Percentiles rank a stretch among this genome's conserved stretches.
These are phyloP conservation scores for Hyperoodon ampullatus DNA, from an alignment of 2,113 vertebrate species.

Conservation along the genomic window DNA sequence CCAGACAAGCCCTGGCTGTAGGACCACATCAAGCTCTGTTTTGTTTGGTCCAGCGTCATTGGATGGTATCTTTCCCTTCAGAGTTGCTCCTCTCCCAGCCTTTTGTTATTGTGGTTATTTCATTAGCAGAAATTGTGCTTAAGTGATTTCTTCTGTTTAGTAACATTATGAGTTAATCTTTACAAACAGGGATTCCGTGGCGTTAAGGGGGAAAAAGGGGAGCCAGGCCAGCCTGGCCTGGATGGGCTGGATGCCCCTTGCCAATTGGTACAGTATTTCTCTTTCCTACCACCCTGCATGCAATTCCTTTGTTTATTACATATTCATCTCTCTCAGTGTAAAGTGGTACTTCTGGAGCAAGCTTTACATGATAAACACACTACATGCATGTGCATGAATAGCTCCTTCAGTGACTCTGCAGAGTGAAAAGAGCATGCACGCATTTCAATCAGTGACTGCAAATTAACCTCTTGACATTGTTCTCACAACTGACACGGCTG, in stretches of 20 bases:
- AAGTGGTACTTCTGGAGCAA: constrained; percentile 80
- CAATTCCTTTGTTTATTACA: constrained; percentile 83
- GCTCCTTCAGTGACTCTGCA: constrained; percentile 70
- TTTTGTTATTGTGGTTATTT: constrained; percentile 71
- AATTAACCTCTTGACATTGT: constrained; percentile 70
- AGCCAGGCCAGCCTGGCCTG: constrained; percentile 99
- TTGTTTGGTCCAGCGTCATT: rapidly evolving
- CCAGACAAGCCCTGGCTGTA: not conserved
- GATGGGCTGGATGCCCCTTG: constrained; percentile 99
- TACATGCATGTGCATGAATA: constrained; percentile 86
- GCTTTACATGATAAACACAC: constrained; percentile 79
- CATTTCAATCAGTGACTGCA: not conserved
- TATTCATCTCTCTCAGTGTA: constrained; percentile 81
- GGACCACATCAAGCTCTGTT: not conserved
- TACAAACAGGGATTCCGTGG: constrained; percentile 99
- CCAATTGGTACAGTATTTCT: constrained; percentile 99
- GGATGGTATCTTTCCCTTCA: not conserved
- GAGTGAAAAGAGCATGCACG: not conserved
- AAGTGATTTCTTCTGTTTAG: constrained; percentile 85
- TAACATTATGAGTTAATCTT: constrained; percentile 99
- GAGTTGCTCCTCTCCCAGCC: constrained; percentile 86
- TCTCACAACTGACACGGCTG: constrained; percentile 55
- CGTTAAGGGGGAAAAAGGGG: constrained; percentile 99
- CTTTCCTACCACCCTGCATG: constrained; percentile 96
- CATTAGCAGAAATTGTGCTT: constrained; percentile 79